These are phyloP conservation scores for Calcarius lapponicus DNA, from an alignment of 2,797 vertebrate genomes.

Conservation along the genomic window DNA sequence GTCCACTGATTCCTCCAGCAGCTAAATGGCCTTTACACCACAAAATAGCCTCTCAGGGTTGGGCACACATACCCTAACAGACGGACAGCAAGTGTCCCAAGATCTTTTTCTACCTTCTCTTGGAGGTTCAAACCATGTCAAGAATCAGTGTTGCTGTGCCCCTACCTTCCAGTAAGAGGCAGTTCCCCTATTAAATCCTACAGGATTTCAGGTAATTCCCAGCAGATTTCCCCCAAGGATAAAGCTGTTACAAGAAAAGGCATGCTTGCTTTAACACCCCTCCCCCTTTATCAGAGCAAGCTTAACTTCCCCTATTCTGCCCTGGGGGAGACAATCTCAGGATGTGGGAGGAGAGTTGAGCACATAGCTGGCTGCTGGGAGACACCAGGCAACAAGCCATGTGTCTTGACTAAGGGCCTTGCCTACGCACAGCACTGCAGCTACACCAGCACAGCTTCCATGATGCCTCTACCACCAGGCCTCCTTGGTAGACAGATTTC, in stretches of 20 bases:
- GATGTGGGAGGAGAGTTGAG: slow-evolving; percentile 63
- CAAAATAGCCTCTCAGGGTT: neutral
- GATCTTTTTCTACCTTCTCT: neutral
- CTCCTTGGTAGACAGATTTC: neutral
- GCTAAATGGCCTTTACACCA: neutral
- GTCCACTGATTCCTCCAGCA: neutral
- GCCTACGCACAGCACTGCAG: slow-evolving; percentile 18
- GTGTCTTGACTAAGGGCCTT: slow-evolving; percentile 53
- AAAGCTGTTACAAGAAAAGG: neutral
- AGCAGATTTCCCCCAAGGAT: neutral
- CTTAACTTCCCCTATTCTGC: slow-evolving; percentile 65
- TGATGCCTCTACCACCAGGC: neutral
- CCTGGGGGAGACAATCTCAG: slow-evolving; percentile 67
- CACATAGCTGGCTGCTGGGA: slow-evolving; percentile 59
- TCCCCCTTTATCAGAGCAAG: slow-evolving; percentile 55
- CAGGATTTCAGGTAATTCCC: neutral
- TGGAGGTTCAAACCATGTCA: neutral
- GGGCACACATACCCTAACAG: neutral
- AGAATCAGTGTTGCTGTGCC: neutral
- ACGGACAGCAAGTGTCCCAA: neutral
- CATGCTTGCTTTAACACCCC: slow-evolving; percentile 53
- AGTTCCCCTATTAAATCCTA: neutral
- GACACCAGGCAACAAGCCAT: slow-evolving; percentile 51
- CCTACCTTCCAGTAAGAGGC: neutral
- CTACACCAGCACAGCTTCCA: slow-evolving; percentile 11